Evolutionary conservation across 2,113 vertebrate species (phyloP).

Genomic region (Seriola rivoliana): DNA sequence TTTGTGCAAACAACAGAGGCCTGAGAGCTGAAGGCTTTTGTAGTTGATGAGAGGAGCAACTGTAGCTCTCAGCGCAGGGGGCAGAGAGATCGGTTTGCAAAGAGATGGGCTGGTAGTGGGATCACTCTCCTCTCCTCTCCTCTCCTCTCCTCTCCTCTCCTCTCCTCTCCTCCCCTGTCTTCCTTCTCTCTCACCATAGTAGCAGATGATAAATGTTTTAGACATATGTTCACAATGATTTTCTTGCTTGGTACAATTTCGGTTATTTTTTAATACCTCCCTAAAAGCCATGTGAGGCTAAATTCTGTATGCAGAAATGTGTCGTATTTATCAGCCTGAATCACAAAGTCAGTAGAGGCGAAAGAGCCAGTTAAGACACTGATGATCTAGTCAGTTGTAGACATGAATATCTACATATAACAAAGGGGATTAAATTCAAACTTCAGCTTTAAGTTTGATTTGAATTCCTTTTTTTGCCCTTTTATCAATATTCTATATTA

Average conservation of each 20-base stretch:
- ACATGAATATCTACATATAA: not conserved
- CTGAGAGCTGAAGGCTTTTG: constrained; percentile 53
- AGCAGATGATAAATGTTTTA: constrained; percentile 62
- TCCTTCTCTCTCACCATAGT: not conserved
- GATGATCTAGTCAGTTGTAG: not conserved
- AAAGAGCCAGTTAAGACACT: constrained; percentile 11
- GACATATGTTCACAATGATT: constrained; percentile 46
- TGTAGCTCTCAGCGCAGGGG: constrained; percentile 31
- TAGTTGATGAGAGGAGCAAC: constrained; percentile 40
- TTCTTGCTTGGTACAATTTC: constrained; percentile 38
- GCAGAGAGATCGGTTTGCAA: constrained; percentile 48
- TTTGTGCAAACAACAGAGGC: constrained; percentile 52
- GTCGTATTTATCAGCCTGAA: not conserved
- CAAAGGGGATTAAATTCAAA: not conserved
- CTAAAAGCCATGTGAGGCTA: not conserved
- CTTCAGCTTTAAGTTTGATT: not conserved
- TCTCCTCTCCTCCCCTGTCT: constrained; percentile 1
- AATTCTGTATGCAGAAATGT: not conserved
- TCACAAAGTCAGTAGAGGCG: not conserved
- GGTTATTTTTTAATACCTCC: constrained; percentile 30
- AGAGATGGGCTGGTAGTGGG: constrained; percentile 1
- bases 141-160: constrained; percentile 7
- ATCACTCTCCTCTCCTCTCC: not conserved
- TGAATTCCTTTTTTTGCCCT: too few relatives aligned
- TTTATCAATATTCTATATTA: not conserved